A percentile compares a stretch with the other conserved stretches of the same genome.
These are phyloP conservation scores for Anastatus disparis DNA, from an alignment of 1,140 invertebrate species.

Conservation along the genomic window DNA sequence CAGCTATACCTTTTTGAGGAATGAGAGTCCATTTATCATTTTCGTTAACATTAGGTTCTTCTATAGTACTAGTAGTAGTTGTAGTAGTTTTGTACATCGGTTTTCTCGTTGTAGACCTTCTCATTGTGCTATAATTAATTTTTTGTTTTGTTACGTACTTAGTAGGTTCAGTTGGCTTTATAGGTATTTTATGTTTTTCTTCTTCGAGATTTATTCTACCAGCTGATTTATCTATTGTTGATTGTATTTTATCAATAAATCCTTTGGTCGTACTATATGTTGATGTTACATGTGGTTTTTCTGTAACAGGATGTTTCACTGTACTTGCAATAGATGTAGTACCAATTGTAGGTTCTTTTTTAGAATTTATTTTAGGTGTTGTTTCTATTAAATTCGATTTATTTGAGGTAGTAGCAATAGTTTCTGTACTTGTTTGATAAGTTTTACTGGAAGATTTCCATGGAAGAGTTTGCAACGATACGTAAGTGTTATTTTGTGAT, in stretches of 20 bases:
- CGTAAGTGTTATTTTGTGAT: conserved; percentile 8
- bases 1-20: conserved; percentile 54
- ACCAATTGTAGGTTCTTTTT: not conserved
- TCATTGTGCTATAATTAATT: conserved; percentile 20
- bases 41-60: conserved; percentile 15
- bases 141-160: conserved; percentile 31
- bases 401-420: too few species aligned
- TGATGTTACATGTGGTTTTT: conserved; percentile 1
- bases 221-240: conserved; percentile 38
- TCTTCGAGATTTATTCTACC: conserved; percentile 41
- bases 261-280: conserved; percentile 23
- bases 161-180: conserved; percentile 16
- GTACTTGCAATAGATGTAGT: not conserved
- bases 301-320: conserved; percentile 7
- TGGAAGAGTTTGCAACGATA: conserved; percentile 2
- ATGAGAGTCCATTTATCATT: conserved; percentile 58
- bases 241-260: conserved; percentile 20
- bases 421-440: too few species aligned
- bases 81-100: conserved; percentile 8
- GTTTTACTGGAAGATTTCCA: too few species aligned
- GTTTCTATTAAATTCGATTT: not conserved
- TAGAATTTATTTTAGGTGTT: not conserved
- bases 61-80: conserved; percentile 2
- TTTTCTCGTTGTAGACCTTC: conserved; percentile 20
- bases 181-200: conserved; percentile 32